These are phyloP conservation scores for Podarcis lilfordi DNA, from an alignment of 2,797 vertebrate genomes.

Conservation along the genomic window DNA sequence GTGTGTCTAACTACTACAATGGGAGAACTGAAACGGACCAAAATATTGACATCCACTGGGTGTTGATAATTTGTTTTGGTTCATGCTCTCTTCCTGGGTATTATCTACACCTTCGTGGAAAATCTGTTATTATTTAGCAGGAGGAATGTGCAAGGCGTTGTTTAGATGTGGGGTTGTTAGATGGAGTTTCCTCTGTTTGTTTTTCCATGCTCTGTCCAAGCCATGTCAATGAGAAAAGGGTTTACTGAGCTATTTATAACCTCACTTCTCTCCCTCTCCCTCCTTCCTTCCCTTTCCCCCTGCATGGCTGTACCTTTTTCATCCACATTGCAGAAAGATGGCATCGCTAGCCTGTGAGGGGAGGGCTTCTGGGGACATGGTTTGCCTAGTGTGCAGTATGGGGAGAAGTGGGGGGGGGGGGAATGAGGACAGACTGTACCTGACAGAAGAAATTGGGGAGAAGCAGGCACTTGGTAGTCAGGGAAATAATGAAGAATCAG, in stretches of 20 bases:
- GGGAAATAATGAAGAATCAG: not conserved
- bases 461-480: not conserved
- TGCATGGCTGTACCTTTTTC: conserved; percentile 68
- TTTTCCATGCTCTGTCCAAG: conserved; percentile 76
- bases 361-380: not conserved
- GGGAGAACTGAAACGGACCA: conserved; percentile 59
- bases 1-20: conserved; percentile 65
- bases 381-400: not conserved
- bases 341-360: not conserved
- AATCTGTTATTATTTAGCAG: conserved; percentile 67
- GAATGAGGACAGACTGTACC: not conserved
- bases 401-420: not conserved
- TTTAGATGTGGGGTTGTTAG: conserved; percentile 41
- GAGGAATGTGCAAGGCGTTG: conserved; percentile 59
- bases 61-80: conserved; percentile 74
- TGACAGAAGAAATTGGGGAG: not conserved
- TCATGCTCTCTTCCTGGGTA: conserved; percentile 30
- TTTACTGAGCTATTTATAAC: conserved; percentile 72
- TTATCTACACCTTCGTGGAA: conserved; percentile 64
- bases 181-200: conserved; percentile 77
- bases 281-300: not conserved
- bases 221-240: conserved; percentile 69
- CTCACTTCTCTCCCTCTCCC: conserved; percentile 11
- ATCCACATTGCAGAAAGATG: conserved; percentile 45
- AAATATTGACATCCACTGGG: conserved; percentile 73